phyloP scores from a whole-genome alignment of 2,113 vertebrate species.

The Pterocles gutturalis region DNA sequence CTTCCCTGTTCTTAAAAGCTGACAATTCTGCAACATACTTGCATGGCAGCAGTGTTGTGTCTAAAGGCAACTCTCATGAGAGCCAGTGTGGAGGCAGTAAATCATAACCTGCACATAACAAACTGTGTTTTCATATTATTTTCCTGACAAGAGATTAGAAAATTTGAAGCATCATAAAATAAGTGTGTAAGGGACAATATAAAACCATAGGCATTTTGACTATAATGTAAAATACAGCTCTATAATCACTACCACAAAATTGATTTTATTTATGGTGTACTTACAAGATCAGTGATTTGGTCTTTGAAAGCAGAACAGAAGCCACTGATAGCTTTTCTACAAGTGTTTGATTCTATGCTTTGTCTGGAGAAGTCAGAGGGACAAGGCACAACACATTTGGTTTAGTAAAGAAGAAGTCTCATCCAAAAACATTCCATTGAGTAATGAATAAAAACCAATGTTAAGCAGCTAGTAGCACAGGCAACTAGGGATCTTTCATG shows the following conservation, averaged over 20 bases:
- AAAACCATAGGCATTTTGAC: neutral
- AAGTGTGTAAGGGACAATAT: neutral
- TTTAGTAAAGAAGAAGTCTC: neutral
- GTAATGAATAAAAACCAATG: neutral
- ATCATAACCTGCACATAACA: neutral
- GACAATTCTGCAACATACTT: neutral
- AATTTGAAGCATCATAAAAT: neutral
- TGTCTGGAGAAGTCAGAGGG: constrained; percentile 73
- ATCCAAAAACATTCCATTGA: neutral
- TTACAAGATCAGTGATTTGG: constrained; percentile 83
- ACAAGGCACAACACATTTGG: neutral
- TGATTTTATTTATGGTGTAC: constrained; percentile 15
- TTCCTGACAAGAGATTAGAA: neutral
- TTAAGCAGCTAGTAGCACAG: neutral
- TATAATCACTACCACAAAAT: neutral
- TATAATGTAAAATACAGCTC: neutral
- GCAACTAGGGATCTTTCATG: neutral
- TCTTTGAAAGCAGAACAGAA: constrained; percentile 81
- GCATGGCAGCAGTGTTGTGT: neutral
- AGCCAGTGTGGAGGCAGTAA: neutral
- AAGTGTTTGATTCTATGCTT: constrained; percentile 71
- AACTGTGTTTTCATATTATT: neutral
- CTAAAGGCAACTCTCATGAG: neutral
- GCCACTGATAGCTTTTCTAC: constrained; percentile 71
- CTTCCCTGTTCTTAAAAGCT: neutral